Evolutionary conservation across 2,113 vertebrate genomes (phyloP).

Genomic region (Proteles cristata): DNA sequence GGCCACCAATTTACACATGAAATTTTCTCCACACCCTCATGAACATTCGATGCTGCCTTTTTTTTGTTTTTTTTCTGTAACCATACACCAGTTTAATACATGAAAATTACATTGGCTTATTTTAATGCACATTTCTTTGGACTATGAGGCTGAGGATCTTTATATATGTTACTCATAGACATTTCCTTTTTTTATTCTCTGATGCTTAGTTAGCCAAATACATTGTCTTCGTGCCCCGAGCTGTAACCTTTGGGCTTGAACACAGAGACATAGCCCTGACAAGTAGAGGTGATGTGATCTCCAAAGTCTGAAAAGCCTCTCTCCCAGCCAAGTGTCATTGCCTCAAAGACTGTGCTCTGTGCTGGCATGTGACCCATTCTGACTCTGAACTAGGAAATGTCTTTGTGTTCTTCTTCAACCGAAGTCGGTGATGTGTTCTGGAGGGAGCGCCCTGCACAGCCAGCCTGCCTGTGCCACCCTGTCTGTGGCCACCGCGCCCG

Average conservation of each 20-base stretch:
- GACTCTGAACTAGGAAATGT: neutral
- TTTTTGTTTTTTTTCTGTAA: neutral
- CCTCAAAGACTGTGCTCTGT: neutral
- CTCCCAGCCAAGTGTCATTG: neutral
- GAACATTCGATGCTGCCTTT: neutral
- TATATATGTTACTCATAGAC: neutral
- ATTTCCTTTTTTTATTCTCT: slow-evolving; percentile 20
- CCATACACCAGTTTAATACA: neutral
- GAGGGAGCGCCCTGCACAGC: neutral
- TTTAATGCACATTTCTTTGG: neutral
- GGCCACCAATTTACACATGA: neutral
- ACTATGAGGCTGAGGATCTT: neutral
- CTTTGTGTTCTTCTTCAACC: neutral
- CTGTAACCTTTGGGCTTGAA: neutral
- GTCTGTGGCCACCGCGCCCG: neutral
- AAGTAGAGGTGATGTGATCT: neutral
- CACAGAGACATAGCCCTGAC: neutral
- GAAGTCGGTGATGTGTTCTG: neutral
- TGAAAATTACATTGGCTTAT: neutral
- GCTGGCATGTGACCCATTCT: neutral
- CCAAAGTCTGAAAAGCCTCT: neutral
- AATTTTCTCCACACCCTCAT: neutral
- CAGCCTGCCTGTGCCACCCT: neutral
- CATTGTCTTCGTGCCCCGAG: neutral
- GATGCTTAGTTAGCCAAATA: neutral